These are phyloP conservation scores for Alviniconcha marisindica DNA, from an alignment of 1,140 invertebrate genomes.

Conservation along the genomic window DNA sequence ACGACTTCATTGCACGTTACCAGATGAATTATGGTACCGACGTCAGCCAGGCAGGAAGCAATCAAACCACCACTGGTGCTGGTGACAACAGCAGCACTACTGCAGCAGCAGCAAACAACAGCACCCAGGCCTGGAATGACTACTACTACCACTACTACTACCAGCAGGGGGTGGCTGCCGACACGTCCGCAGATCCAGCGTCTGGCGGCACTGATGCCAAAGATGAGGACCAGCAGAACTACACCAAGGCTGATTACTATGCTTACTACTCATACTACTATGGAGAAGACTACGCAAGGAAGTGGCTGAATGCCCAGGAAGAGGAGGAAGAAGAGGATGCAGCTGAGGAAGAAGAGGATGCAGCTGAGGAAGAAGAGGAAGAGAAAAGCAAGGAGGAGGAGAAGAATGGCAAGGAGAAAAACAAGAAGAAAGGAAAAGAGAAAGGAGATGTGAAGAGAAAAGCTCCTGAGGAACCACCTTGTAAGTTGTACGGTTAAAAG, in stretches of 20 bases:
- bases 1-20: slow-evolving; percentile 97
- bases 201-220: slow-evolving; percentile 29
- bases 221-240: slow-evolving; percentile 45
- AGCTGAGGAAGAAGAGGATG: slow-evolving; percentile 47
- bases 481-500: too few relatives aligned
- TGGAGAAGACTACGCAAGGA: slow-evolving; percentile 50
- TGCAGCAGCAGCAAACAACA: slow-evolving; percentile 37
- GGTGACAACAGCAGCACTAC: slow-evolving; percentile 26
- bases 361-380: slow-evolving; percentile 60
- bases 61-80: slow-evolving; percentile 15
- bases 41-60: slow-evolving; percentile 40
- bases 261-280: slow-evolving; percentile 59
- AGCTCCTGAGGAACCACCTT: slow-evolving; percentile 46
- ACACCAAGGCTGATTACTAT: slow-evolving; percentile 49
- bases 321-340: slow-evolving; percentile 58
- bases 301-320: slow-evolving; percentile 43
- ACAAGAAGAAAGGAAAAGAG: slow-evolving; percentile 74
- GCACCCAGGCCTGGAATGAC: slow-evolving; percentile 58
- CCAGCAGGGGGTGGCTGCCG: slow-evolving; percentile 40
- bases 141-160: slow-evolving; percentile 63
- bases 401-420: slow-evolving; percentile 65
- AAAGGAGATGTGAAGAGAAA: slow-evolving; percentile 49
- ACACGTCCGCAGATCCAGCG: slow-evolving; percentile 39
- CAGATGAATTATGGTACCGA: slow-evolving; percentile 95
- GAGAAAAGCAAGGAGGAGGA: slow-evolving; percentile 52